Percentiles rank a stretch among this genome's conserved stretches.
Evolutionary conservation across 2,888 invertebrate genomes (phyloP).

Genomic region (Polylopha cassiicola): DNA sequence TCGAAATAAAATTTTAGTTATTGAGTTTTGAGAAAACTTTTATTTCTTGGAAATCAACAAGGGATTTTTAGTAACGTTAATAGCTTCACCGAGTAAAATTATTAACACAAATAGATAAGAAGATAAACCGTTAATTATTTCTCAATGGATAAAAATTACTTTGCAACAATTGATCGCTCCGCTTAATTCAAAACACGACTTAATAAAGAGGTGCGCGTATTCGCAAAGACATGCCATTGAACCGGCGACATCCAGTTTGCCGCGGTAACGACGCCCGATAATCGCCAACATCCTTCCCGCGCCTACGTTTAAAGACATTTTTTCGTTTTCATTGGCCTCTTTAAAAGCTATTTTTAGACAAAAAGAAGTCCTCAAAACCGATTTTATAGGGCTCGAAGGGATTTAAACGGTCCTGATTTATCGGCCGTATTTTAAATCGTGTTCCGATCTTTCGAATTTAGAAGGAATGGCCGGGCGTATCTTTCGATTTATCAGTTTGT

Average conservation of each 20-base stretch:
- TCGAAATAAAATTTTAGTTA: too few relatives aligned
- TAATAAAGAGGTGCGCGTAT: slow-evolving; percentile 14
- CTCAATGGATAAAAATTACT: too few relatives aligned
- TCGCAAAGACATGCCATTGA: slow-evolving; percentile 15
- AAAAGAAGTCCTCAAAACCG: slow-evolving; percentile 18
- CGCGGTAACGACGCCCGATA: slow-evolving; percentile 51
- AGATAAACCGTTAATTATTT: too few relatives aligned
- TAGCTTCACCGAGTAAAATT: too few relatives aligned
- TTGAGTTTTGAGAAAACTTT: too few relatives aligned
- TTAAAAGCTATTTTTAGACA: slow-evolving; percentile 27
- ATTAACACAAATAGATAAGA: too few relatives aligned
- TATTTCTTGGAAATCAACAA: too few relatives aligned
- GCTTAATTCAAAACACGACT: slow-evolving; percentile 4
- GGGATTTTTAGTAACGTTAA: too few relatives aligned
- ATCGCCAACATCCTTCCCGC: slow-evolving; percentile 62
- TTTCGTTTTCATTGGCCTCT: slow-evolving; percentile 30
- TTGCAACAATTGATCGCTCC: slow-evolving; percentile 2
- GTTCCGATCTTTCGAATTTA: too few relatives aligned
- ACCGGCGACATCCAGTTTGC: slow-evolving; percentile 22
- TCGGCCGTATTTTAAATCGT: too few relatives aligned
- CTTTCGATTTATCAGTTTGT: slow-evolving; percentile 1
- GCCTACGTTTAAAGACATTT: slow-evolving; percentile 44
- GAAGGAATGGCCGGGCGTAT: too few relatives aligned
- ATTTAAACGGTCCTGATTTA: slow-evolving; percentile 10
- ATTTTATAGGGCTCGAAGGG: slow-evolving; percentile 6